These are phyloP conservation scores for Chalcis sispes DNA, from an alignment of 2,888 invertebrate genomes.

Conservation along the genomic window DNA sequence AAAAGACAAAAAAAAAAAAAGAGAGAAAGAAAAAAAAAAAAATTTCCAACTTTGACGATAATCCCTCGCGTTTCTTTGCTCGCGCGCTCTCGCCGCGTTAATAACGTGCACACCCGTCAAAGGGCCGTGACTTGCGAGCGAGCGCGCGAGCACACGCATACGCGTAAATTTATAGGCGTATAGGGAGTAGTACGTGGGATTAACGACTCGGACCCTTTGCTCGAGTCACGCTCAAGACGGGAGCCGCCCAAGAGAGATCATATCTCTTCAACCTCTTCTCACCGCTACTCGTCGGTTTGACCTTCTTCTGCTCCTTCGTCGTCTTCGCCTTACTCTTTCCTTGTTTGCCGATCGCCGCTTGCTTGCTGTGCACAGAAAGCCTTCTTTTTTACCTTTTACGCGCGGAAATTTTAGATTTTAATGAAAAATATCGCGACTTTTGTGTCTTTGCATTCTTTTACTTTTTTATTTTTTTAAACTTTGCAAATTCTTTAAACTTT, in stretches of 20 bases:
- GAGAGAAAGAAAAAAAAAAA: neutral
- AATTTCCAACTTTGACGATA: neutral
- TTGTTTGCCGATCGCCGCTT: neutral
- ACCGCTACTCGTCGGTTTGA: slow-evolving; percentile 30
- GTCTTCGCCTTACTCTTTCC: neutral
- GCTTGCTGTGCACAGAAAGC: too few relatives aligned
- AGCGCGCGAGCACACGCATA: neutral
- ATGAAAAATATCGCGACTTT: too few relatives aligned
- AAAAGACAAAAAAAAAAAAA: too few relatives aligned
- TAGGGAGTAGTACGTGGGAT: neutral
- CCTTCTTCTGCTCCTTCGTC: slow-evolving; percentile 30
- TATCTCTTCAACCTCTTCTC: slow-evolving; percentile 63
- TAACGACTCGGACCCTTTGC: slow-evolving; percentile 21
- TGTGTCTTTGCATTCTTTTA: too few relatives aligned
- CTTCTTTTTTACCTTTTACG: neutral
- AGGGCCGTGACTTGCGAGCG: slow-evolving; percentile 1
- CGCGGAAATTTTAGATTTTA: slow-evolving; percentile 34
- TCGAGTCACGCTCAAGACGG: slow-evolving; percentile 73
- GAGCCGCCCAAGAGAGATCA: slow-evolving; percentile 69
- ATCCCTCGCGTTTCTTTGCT: neutral
- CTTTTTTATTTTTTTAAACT: too few relatives aligned
- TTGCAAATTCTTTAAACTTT: too few relatives aligned
- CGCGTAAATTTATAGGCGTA: neutral
- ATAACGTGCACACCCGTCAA: too few relatives aligned
- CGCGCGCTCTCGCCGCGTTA: neutral